Evolutionary conservation across 2,888 invertebrate species (phyloP), one percentile per base, ranked within the genome.

Genomic region (Caenorhabditis virilis): DNA sequence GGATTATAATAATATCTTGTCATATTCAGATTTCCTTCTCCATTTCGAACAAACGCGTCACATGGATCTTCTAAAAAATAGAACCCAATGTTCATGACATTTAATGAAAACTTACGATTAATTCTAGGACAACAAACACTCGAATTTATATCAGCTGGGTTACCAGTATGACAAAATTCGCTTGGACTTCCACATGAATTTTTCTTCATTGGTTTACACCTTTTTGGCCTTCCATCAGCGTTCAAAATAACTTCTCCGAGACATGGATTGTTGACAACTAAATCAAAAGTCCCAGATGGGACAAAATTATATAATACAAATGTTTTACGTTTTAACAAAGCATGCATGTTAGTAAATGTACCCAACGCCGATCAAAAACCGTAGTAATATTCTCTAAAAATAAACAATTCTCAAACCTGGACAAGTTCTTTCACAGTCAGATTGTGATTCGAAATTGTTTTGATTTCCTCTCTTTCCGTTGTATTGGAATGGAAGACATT

Each of bases 401-500:
- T 9, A 16, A 13, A 18, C 20, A 33, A 46, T 13, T 47, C n/a
- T 2, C 3, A 6, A 36, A 81, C 82, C 82, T 60, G 82, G 82
- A 73, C 82, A 82, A n/a, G 79, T 80, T 42, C 77, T 53, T 43
- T 74, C 76, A 64, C 83, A 83, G 23, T 80, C 81, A 1, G 73
- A 25, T 25, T 75, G 77, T 2, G 65, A 63, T 47, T 77, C 60
- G 62, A 83, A 83, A 63, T 82, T 83, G 76, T 83, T 82, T 59
- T 82, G 82, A 45, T 77, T 78, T 56, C 76, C 76, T 13, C 80
- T 67, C 48, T 75, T 77, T 38, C 83, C 83, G 56, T 82, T 83
- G 76, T 83, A 83, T 63, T 75, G 74, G 77, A 83, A 83, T 16
- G 78, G 72, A n/a, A 80, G 72, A 53, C 83, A 83, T 66, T 76